phyloP scores from a whole-genome alignment of 2,113 vertebrate genomes.

The Menura novaehollandiae region DNA sequence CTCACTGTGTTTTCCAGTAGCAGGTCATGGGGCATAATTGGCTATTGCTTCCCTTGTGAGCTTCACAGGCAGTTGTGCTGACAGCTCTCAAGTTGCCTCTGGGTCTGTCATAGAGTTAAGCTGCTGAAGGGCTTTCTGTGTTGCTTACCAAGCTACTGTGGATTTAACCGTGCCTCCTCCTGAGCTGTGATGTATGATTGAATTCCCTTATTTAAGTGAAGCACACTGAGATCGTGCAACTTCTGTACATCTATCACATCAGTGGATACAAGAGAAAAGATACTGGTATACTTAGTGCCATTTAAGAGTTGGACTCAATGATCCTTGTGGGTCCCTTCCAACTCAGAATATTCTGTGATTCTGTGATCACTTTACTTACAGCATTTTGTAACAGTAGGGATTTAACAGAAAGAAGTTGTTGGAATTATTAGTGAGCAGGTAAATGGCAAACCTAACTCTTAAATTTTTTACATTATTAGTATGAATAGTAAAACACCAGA shows the following conservation, averaged over 20 bases:
- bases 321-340: neutral
- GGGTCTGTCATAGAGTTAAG: constrained; percentile 47
- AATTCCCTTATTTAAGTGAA: constrained; percentile 26
- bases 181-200: neutral
- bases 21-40: constrained; percentile 21
- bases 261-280: neutral
- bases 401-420: neutral
- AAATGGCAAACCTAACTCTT: neutral
- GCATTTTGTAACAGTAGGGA: neutral
- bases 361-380: neutral
- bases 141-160: constrained; percentile 20
- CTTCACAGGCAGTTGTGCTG: constrained; percentile 2
- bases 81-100: constrained; percentile 48
- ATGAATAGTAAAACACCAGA: neutral
- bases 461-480: neutral
- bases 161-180: neutral
- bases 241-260: neutral
- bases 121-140: constrained; percentile 15
- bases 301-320: neutral
- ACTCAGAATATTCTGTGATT: neutral
- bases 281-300: neutral
- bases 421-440: neutral
- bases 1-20: neutral
- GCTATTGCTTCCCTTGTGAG: constrained; percentile 38
- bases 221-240: neutral